A percentile compares a stretch with the other conserved stretches of the same genome.
phyloP scores from a whole-genome alignment of 2,888 invertebrate genomes.

The Proisotoma minuta region DNA sequence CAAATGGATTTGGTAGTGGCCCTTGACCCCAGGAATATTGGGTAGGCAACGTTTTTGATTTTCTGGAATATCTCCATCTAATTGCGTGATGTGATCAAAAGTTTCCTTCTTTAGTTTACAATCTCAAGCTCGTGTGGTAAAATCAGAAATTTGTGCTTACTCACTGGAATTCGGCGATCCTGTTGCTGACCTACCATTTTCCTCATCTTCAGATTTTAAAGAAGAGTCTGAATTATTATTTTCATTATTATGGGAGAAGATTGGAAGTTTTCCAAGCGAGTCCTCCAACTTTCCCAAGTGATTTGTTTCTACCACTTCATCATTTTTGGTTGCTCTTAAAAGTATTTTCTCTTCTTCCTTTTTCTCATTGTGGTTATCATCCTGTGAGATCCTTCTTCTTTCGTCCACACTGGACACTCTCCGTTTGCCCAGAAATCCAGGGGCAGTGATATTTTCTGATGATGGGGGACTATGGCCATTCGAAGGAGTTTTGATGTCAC shows the following conservation, averaged over 20 bases:
- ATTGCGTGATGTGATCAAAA: neutral
- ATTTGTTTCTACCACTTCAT: neutral
- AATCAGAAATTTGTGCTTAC: slow-evolving; percentile 9
- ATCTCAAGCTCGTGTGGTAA: neutral
- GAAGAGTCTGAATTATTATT: slow-evolving; percentile 52
- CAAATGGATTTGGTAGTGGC: slow-evolving; percentile 95
- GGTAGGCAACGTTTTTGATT: slow-evolving; percentile 85
- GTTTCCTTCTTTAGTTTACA: neutral
- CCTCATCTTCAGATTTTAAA: slow-evolving; percentile 49
- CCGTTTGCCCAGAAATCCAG: neutral
- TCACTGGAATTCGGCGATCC: slow-evolving; percentile 51
- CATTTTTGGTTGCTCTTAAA: no score
- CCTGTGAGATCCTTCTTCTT: neutral
- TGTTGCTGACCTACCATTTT: slow-evolving; percentile 53
- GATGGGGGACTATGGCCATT: neutral
- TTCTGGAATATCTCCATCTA: slow-evolving; percentile 63
- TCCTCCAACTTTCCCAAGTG: slow-evolving; percentile 21
- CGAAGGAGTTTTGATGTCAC: neutral
- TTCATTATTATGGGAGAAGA: slow-evolving; percentile 48
- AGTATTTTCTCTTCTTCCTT: neutral
- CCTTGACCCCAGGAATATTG: slow-evolving; percentile 88
- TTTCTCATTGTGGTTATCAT: slow-evolving; percentile 2
- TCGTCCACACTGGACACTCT: neutral
- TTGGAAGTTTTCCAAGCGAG: slow-evolving; percentile 33
- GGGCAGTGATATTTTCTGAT: neutral